phyloP scores from a whole-genome alignment of 2,113 vertebrate species.

The Motacilla alba region DNA sequence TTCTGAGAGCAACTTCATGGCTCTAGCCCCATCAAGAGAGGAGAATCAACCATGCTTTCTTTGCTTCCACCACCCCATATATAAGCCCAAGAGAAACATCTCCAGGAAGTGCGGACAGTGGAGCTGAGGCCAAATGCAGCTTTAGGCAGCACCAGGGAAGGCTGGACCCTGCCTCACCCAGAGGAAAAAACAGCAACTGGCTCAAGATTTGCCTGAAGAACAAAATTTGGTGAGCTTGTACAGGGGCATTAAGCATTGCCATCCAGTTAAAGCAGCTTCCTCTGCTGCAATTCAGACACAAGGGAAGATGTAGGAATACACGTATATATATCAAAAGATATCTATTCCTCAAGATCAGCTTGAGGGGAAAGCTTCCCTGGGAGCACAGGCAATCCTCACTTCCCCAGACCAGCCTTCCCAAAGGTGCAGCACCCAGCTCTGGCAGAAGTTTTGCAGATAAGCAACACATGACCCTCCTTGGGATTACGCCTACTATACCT shows the following conservation, averaged over 20 bases:
- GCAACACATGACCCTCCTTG: fast-evolving
- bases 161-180: background rate
- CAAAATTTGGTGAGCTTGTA: background rate
- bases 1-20: background rate
- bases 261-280: background rate
- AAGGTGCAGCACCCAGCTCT: background rate
- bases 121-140: background rate
- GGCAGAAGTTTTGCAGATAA: background rate
- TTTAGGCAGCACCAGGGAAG: background rate
- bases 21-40: background rate
- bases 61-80: background rate
- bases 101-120: background rate
- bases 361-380: background rate
- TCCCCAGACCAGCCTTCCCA: background rate
- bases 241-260: background rate
- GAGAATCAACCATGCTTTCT: background rate
- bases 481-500: background rate
- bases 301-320: background rate
- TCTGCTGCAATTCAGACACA: background rate
- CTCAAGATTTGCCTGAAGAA: background rate
- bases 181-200: background rate
- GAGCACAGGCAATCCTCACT: background rate
- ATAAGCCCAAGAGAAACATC: background rate
- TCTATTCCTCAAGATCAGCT: background rate
- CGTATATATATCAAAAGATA: background rate